Evolutionary conservation across 2,113 vertebrate genomes (phyloP), one percentile per base, ranked within the genome.

Genomic region (Struthidea cinerea): DNA sequence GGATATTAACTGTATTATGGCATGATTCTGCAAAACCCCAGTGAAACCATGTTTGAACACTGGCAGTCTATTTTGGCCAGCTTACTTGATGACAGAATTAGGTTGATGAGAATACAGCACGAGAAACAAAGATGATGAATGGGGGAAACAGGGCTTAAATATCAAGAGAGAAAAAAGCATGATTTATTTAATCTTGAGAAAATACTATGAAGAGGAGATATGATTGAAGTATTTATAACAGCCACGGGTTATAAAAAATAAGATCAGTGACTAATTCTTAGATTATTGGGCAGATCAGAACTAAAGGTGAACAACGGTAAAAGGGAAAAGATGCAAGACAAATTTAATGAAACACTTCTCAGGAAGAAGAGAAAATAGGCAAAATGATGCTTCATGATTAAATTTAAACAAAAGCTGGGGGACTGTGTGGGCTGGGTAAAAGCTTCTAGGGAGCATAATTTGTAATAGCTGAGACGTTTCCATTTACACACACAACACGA

Each of bases 71-170:
- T 83, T 96, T 46, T 64, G 80, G 77, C 18, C 84, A 80, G 67
- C 30, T 68, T 93, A 84, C 69, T 89, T 90, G 53, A 89, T 92
- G 77, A 74, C 52, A 95, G 91, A 96, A 96, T 90, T 67, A 85
- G 91, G 90, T 61, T 94, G 89, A 74, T 55, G 56, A 70, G 35
- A 80, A 42, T 30, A 73, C 22, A 85, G 78, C 52, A 88, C 0
- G 11, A 86, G 68, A 95, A 91, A 94, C 68, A 94, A 89, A 81
- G 84, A 88, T 33, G 63, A 95, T 88, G 87, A 95, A 89, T 86
- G 50, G 56, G 30, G 37, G 32, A 93, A 96, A 90, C 9, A 20
- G 37, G 24, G 70, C 41, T 94, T 83, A 87, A 96, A 55, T 74
- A 91, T 37, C 30, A 74, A 70, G 27, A 87, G 26, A 65, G 14